These are phyloP conservation scores for Leptoteleia sp. DNA, from an alignment of 1,140 invertebrate species.

Conservation along the genomic window DNA sequence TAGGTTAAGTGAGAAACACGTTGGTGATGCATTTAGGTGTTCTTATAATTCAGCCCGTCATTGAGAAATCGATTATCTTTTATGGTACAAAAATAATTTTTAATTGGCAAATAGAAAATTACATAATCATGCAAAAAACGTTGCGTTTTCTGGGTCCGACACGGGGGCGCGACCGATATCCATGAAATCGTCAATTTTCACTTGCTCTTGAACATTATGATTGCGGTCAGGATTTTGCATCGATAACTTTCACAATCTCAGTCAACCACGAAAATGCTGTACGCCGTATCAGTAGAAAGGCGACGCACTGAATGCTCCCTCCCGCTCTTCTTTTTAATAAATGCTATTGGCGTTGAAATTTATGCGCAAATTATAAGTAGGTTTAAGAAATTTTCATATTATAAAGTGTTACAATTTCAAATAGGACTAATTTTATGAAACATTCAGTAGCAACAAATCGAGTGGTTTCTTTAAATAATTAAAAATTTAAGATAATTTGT, in stretches of 20 bases:
- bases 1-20: slow-evolving; percentile 30
- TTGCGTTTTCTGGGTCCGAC: slow-evolving; percentile 20
- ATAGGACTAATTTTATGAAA: too few species aligned
- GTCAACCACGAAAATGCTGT: slow-evolving; percentile 28
- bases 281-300: slow-evolving; percentile 43
- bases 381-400: too few species aligned
- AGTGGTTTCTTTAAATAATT: too few species aligned
- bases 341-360: too few species aligned
- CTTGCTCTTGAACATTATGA: slow-evolving; percentile 47
- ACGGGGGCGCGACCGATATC: slow-evolving; percentile 6
- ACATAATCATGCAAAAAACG: slow-evolving; percentile 22
- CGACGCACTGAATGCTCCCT: slow-evolving; percentile 5
- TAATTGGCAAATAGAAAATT: slow-evolving; percentile 7
- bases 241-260: slow-evolving; percentile 54
- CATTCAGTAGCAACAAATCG: too few species aligned
- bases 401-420: too few species aligned
- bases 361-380: too few species aligned
- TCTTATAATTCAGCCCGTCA: slow-evolving; percentile 12
- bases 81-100: slow-evolving; percentile 6
- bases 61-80: slow-evolving; percentile 47
- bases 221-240: slow-evolving; percentile 46
- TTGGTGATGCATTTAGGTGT: slow-evolving; percentile 4
- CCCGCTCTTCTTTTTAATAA: slow-evolving; percentile 8
- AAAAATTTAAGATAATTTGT: too few species aligned
- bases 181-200: slow-evolving; percentile 45